Conservation (phyloP, 2,888 invertebrate species). For the Petrolisthes cinctipes region DNA sequence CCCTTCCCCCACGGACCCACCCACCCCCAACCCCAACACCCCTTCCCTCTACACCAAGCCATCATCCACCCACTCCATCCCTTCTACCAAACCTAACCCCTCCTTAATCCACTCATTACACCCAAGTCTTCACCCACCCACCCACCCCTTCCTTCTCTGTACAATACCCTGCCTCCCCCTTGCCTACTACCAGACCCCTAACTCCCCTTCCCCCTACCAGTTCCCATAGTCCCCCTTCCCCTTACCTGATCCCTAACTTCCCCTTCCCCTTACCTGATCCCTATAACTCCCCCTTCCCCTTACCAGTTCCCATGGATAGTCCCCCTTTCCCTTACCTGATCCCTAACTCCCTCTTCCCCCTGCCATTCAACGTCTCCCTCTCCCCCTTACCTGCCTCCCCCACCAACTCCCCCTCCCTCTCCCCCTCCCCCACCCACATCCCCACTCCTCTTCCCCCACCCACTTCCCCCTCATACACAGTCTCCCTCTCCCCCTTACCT, state of each 20-base stretch:
- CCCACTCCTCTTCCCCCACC: no score
- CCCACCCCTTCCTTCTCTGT: not conserved
- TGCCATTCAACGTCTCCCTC: not conserved
- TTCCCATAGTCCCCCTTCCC: not conserved
- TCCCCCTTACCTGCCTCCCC: not conserved
- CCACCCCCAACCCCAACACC: no score
- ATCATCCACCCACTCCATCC: not conserved
- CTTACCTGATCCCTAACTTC: conserved; percentile 13
- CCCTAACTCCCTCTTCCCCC: not conserved
- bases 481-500: not conserved
- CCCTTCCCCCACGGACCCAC: no score
- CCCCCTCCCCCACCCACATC: not conserved
- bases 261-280: conserved; percentile 12
- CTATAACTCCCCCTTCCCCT: conserved; percentile 26
- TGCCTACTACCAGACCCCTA: not conserved
- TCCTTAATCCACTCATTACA: no score
- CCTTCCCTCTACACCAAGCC: no score
- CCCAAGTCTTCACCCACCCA: not conserved
- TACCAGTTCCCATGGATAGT: not conserved
- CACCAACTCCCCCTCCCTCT: not conserved
- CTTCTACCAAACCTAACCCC: not conserved
- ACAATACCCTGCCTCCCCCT: not conserved
- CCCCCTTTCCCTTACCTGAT: not conserved
- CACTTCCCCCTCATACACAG: not conserved
- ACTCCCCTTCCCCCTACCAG: not conserved